Conservation (phyloP, 2,797 vertebrate species). For the Neoniphon sammara region DNA sequence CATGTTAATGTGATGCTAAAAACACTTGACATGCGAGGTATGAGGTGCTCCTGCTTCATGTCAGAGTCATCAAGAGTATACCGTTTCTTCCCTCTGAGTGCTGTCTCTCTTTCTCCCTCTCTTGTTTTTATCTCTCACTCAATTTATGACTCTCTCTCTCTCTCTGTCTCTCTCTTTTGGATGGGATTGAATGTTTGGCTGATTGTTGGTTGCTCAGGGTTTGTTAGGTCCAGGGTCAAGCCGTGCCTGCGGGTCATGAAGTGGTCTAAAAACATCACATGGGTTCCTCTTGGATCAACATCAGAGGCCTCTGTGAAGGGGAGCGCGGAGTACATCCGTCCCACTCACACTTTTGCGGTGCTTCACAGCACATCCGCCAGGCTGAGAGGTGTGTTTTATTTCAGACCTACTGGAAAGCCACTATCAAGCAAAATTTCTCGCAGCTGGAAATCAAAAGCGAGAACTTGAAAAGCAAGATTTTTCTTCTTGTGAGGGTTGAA, state of each 20-base stretch:
- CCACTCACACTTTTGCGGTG: not conserved
- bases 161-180: not conserved
- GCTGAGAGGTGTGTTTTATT: not conserved
- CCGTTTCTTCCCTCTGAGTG: not conserved
- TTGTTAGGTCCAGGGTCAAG: constrained; percentile 16
- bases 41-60: constrained; percentile 10
- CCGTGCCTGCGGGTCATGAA: constrained; percentile 24
- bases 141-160: not conserved
- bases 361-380: not conserved
- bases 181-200: constrained; percentile 17
- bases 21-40: constrained; percentile 7
- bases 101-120: not conserved
- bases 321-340: too few relatives aligned
- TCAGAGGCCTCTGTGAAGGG: constrained; percentile 12
- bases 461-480: too few relatives aligned
- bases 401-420: not conserved
- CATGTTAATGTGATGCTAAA: constrained; percentile 29
- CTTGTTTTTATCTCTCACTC: constrained; percentile 3
- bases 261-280: constrained; percentile 54
- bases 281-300: constrained; percentile 32
- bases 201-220: not conserved
- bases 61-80: not conserved
- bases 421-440: not conserved
- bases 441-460: not conserved
- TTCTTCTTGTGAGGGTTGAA: too few relatives aligned